Evolutionary conservation across 2,797 vertebrate species (phyloP).

Genomic region (Acanthiza pusilla): DNA sequence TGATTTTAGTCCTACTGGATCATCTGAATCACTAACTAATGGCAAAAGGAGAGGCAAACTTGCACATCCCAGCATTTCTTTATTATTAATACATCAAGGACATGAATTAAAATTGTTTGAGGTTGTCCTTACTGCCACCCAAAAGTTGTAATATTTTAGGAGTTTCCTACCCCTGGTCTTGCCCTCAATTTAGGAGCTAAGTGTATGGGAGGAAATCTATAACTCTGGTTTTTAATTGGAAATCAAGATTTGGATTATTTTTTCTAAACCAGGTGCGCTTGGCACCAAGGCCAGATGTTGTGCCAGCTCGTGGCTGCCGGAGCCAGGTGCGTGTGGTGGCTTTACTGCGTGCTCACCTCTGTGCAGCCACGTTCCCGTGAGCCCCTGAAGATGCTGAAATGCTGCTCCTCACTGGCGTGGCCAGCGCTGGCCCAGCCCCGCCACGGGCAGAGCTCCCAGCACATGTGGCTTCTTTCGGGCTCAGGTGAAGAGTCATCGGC

Average conservation of each 20-base stretch:
- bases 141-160: rapidly evolving
- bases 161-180: neutral
- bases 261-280: rapidly evolving
- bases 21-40: neutral
- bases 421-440: rapidly evolving
- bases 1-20: neutral
- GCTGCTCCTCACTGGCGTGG: rapidly evolving
- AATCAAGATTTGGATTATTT: neutral
- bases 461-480: neutral
- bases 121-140: neutral
- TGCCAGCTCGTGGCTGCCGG: rapidly evolving
- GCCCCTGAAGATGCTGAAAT: neutral
- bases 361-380: rapidly evolving
- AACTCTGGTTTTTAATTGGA: neutral
- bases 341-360: rapidly evolving
- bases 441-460: neutral
- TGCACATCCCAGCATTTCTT: neutral
- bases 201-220: neutral
- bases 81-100: neutral
- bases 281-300: rapidly evolving
- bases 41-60: neutral
- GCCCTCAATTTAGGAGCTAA: neutral
- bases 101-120: neutral
- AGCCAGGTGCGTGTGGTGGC: rapidly evolving
- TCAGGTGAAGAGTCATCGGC: neutral